A percentile compares a stretch with the other conserved stretches of the same genome.
These are phyloP conservation scores for Canis aureus DNA, from an alignment of 2,113 vertebrate species.

Conservation along the genomic window DNA sequence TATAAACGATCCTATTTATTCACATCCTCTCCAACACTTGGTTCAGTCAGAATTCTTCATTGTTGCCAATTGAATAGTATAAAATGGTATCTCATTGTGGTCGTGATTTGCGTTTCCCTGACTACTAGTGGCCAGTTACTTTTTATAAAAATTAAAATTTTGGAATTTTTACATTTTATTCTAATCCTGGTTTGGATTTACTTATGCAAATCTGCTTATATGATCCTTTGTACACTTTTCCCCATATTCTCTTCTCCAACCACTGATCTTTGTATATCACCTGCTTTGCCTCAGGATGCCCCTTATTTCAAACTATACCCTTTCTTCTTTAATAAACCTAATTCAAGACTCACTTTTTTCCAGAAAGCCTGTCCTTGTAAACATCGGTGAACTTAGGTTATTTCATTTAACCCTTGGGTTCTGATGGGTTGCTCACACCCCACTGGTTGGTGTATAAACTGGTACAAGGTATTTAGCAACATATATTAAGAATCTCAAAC, in stretches of 20 bases:
- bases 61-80: neutral
- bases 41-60: conserved; percentile 1
- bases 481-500: neutral
- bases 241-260: neutral
- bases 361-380: neutral
- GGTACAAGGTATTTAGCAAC: neutral
- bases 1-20: neutral
- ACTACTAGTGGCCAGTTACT: neutral
- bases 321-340: neutral
- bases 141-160: neutral
- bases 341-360: neutral
- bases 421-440: neutral
- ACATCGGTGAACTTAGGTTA: neutral
- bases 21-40: neutral
- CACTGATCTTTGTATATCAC: neutral
- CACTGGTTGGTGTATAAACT: neutral
- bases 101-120: neutral
- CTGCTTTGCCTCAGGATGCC: neutral
- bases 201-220: neutral
- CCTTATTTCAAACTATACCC: neutral
- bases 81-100: neutral
- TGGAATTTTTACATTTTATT: neutral
- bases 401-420: neutral
- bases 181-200: neutral
- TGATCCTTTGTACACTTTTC: neutral